These are phyloP conservation scores for Nycticebus coucang DNA, from an alignment of 2,113 vertebrate species.

Conservation along the genomic window DNA sequence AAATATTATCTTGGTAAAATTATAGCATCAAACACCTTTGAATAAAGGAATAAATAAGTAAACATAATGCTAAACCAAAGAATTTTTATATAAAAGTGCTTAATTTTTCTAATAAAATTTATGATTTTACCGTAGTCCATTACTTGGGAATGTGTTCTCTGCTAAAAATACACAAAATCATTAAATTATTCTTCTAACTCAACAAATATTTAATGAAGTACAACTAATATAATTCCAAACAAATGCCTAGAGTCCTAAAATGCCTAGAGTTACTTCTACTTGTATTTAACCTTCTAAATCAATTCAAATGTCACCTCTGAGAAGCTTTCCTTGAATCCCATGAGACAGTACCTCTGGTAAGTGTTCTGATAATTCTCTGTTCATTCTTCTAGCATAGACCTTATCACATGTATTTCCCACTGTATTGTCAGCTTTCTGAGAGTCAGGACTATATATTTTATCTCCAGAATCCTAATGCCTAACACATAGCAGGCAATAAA, in stretches of 20 bases:
- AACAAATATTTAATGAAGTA: not conserved
- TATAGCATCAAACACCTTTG: not conserved
- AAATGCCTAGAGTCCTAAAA: slow-evolving; percentile 8
- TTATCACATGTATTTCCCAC: not conserved
- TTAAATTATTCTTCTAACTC: slow-evolving; percentile 20
- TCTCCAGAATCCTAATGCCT: not conserved
- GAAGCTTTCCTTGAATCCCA: not conserved
- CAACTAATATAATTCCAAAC: not conserved
- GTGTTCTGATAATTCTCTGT: not conserved
- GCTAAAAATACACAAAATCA: slow-evolving; percentile 32
- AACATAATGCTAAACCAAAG: slow-evolving; percentile 2
- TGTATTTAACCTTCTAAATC: slow-evolving; percentile 1
- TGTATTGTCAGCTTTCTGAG: not conserved
- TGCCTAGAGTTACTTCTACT: not conserved
- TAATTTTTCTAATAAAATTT: slow-evolving; percentile 34
- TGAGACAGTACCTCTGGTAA: not conserved
- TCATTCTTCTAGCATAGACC: not conserved
- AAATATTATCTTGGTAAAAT: not conserved
- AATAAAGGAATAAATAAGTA: not conserved
- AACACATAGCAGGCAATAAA: not conserved
- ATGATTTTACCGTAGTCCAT: not conserved
- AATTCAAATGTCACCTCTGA: not conserved
- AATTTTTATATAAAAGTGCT: not conserved
- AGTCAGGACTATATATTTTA: not conserved
- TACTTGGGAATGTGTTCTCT: not conserved